Evolutionary conservation across 2,888 invertebrate species (phyloP).

Genomic region (Epistrophella euchroma): DNA sequence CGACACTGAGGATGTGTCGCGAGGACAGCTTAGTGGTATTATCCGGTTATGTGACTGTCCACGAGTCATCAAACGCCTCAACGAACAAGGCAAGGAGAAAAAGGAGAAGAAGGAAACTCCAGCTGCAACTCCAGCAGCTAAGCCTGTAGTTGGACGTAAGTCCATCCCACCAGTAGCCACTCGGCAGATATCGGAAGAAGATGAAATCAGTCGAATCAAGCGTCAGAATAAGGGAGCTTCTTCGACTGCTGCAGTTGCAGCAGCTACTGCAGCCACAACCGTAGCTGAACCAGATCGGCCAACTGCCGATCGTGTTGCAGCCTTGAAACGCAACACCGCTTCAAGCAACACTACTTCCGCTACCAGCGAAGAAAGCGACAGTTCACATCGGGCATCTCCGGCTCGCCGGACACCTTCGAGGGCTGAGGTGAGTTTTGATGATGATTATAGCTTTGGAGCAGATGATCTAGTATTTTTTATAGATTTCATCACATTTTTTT

Average conservation of each 20-base stretch:
- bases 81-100: constrained; percentile 90
- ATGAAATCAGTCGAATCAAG: constrained; percentile 94
- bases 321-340: constrained; percentile 83
- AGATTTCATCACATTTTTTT: constrained; percentile 36
- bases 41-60: constrained; percentile 94
- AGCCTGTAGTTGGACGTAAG: constrained; percentile 85
- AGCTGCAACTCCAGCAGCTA: constrained; percentile 86
- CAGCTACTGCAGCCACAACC: constrained; percentile 80
- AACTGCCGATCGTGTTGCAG: constrained; percentile 84
- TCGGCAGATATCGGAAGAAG: constrained; percentile 94
- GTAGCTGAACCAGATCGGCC: constrained; percentile 85
- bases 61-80: constrained; percentile 93
- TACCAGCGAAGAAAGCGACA: constrained; percentile 86
- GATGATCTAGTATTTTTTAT: constrained; percentile 7
- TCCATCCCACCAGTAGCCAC: constrained; percentile 86
- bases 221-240: constrained; percentile 92
- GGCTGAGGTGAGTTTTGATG: constrained; percentile 89
- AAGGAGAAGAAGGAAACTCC: constrained; percentile 91
- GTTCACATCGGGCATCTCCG: constrained; percentile 85
- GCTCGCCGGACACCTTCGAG: constrained; percentile 89
- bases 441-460: constrained; percentile 63
- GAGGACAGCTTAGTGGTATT: constrained; percentile 94
- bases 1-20: constrained; percentile 95
- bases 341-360: constrained; percentile 77
- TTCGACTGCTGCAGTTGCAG: constrained; percentile 84